Evolutionary conservation across 2,888 invertebrate species (phyloP).

Genomic region (Agrypnus murinus): DNA sequence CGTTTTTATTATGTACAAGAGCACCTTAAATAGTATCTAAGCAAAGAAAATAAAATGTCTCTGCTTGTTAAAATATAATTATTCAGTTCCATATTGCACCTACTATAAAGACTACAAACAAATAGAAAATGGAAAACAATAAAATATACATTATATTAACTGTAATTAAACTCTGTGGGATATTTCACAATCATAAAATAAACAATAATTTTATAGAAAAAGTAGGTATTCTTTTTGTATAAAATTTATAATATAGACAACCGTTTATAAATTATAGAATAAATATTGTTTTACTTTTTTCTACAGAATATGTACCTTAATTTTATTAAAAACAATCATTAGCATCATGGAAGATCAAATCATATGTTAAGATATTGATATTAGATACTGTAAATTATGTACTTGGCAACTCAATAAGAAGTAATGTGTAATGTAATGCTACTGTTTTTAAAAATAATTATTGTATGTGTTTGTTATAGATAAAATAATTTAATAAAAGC

Average conservation of each 20-base stretch:
- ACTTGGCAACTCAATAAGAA: too few relatives aligned
- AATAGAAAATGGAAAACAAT: neutral
- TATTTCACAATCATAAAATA: too few relatives aligned
- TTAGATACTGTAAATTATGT: too few relatives aligned
- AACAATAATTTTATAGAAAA: neutral
- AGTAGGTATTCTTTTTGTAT: neutral
- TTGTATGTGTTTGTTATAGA: too few relatives aligned
- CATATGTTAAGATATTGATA: too few relatives aligned
- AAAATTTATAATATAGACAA: constrained; percentile 9
- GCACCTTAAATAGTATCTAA: constrained; percentile 32
- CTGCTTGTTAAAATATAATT: constrained; percentile 1
- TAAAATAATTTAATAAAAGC: too few relatives aligned
- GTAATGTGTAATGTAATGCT: too few relatives aligned
- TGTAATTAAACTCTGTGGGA: neutral
- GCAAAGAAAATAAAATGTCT: constrained; percentile 25
- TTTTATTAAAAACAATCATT: too few relatives aligned
- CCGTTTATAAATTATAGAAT: neutral
- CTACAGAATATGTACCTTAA: too few relatives aligned
- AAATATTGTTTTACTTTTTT: too few relatives aligned
- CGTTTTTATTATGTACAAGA: constrained; percentile 44
- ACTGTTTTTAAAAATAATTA: too few relatives aligned
- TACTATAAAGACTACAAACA: neutral
- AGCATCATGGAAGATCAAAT: too few relatives aligned
- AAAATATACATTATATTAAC: neutral
- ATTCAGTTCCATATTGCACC: constrained; percentile 18